Evolutionary conservation across 2,888 invertebrate species (phyloP), one percentile per base, ranked within the genome.

Genomic region (Hemistola chrysoprasaria): DNA sequence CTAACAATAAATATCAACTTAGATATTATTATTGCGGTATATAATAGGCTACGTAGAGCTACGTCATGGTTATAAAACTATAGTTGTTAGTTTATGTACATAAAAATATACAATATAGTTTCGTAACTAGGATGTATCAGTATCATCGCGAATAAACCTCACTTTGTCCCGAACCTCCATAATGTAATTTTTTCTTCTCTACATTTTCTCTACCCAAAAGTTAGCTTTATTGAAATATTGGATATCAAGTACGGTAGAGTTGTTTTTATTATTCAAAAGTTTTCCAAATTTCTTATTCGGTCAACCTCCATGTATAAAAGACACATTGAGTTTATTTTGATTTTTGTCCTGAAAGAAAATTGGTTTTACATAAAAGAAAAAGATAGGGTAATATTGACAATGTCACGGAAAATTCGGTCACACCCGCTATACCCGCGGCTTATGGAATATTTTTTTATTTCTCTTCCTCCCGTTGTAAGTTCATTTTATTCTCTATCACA

Each of bases 211-310:
- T 71, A 47, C 72, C 77, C 67, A 70, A 81, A 84, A 84, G 73
- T 81, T 78, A 68, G 72, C 65, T 71, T 80, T 83, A 85, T 87
- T 83, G 84, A 83, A 86, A 85, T 84, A 86, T 85, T 80, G 82
- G 80, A 85, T 86, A 80, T 86, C 83, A 80, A 86, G 79, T 79
- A 69, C 77, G 78, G 76, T 74, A 55, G 71, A 79, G 71, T 78
- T 82, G 78, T 79, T 80, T 81, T 78, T 81, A 75, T 81, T 78
- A 76, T 79, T 79, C 73, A 72, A 81, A 82, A 78, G 65, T 82
- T 78, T 66, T 45, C 56, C 54, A 54, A 64, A 63, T 69, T 65
- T 65, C 63, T 62, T 54, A 58, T 61, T 53, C 60, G 62, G 53
- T 43, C 59, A 41, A 43, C 59, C 58, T 63, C 63, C 63, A 59